Percentiles rank a stretch among this genome's conserved stretches.
Evolutionary conservation across 1,140 invertebrate species (phyloP).

Genomic region (Vanessa atalanta): DNA sequence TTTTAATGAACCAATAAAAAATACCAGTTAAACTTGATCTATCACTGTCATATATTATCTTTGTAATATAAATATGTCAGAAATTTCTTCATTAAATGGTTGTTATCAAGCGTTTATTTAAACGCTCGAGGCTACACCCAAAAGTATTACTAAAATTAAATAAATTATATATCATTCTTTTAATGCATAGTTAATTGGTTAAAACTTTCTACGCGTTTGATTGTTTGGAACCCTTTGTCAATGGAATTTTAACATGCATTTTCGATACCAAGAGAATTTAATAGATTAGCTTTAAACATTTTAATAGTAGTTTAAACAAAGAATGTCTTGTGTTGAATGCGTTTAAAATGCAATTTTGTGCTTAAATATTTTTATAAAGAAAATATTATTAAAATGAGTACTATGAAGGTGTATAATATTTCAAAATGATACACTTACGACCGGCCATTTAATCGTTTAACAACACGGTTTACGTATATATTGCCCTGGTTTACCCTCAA

Average conservation of each 20-base stretch:
- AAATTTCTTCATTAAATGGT: conserved; percentile 12
- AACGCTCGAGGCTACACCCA: conserved; percentile 55
- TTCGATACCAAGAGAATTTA: not conserved
- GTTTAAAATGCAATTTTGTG: not conserved
- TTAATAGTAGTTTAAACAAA: not conserved
- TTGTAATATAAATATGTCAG: conserved; percentile 2
- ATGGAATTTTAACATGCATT: too few relatives aligned
- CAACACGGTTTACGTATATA: conserved; percentile 20
- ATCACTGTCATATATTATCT: not conserved
- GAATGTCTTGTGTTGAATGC: not conserved
- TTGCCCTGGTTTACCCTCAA: conserved; percentile 25
- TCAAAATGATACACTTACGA: conserved; percentile 26
- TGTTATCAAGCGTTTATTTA: conserved; percentile 37
- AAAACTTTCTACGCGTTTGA: not conserved
- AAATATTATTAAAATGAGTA: conserved; percentile 29
- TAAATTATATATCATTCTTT: conserved; percentile 32
- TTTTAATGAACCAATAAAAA: conserved; percentile 29
- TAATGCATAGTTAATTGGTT: conserved; percentile 19
- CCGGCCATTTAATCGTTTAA: conserved; percentile 26
- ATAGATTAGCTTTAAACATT: not conserved
- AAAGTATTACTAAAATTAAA: conserved; percentile 42
- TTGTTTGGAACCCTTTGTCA: not conserved
- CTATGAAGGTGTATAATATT: conserved; percentile 19
- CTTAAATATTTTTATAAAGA: conserved; percentile 8
- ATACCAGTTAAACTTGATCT: conserved; percentile 46